phyloP scores from a whole-genome alignment of 2,113 vertebrate genomes.

The Oriolus oriolus region DNA sequence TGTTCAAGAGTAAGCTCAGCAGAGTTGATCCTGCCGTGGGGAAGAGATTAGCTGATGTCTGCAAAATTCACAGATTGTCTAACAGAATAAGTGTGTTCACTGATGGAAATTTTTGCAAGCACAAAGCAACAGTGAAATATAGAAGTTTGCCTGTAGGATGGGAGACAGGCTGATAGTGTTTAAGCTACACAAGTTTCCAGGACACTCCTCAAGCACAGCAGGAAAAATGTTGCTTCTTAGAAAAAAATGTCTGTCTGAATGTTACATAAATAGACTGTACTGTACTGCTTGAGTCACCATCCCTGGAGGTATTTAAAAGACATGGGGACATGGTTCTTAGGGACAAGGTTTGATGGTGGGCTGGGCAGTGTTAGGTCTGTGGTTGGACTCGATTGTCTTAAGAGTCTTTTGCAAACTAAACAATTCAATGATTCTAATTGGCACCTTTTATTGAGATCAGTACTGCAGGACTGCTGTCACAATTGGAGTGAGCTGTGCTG shows the following conservation, averaged over 20 bases:
- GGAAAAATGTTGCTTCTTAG: not conserved
- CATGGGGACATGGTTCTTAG: accelerated
- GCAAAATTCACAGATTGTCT: not conserved
- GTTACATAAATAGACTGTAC: not conserved
- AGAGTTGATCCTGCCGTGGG: not conserved
- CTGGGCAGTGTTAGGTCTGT: not conserved
- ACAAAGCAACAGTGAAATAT: not conserved
- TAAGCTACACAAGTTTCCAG: not conserved
- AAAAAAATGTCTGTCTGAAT: not conserved
- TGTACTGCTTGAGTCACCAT: not conserved
- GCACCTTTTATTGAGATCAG: not conserved
- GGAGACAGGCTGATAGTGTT: not conserved
- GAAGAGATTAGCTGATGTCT: not conserved
- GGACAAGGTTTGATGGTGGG: not conserved
- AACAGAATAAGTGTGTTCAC: not conserved
- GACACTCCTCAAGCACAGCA: not conserved
- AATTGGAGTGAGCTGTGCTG: not conserved
- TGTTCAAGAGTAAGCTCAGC: not conserved
- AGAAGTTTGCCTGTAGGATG: not conserved
- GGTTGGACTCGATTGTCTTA: not conserved
- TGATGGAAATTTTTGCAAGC: not conserved
- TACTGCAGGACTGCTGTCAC: not conserved
- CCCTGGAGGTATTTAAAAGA: not conserved
- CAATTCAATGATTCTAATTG: not conserved
- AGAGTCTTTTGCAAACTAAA: not conserved